Conservation (phyloP, 1,140 invertebrate genomes). For the Drosophila parvula region DNA sequence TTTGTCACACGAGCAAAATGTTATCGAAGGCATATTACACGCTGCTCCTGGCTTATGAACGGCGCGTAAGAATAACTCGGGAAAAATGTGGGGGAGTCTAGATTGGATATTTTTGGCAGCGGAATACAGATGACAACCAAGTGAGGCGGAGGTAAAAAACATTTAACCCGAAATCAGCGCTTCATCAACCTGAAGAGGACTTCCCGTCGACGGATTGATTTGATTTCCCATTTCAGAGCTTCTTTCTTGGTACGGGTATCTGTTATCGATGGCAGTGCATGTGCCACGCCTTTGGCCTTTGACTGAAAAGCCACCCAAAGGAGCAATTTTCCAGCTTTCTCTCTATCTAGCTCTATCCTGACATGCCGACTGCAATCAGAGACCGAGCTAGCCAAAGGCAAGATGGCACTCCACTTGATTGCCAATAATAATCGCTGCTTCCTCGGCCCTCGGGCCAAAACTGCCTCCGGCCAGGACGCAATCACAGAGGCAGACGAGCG, state of each 20-base stretch:
- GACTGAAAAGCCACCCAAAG: conserved; percentile 20
- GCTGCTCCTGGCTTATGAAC: conserved; percentile 60
- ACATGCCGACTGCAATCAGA: conserved; percentile 64
- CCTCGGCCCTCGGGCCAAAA: conserved; percentile 38
- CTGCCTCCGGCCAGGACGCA: conserved; percentile 41
- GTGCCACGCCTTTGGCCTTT: conserved; percentile 18
- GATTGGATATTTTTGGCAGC: conserved; percentile 30
- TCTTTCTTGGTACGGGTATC: not conserved
- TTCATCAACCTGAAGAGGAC: conserved; percentile 10
- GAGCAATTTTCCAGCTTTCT: conserved; percentile 53
- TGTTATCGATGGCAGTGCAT: conserved; percentile 2
- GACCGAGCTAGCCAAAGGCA: conserved; percentile 56
- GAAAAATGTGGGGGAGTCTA: not conserved
- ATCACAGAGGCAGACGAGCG: conserved; percentile 31
- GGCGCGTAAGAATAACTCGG: conserved; percentile 29
- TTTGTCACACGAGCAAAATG: conserved; percentile 77
- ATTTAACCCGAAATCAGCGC: conserved; percentile 44
- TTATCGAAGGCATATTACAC: conserved; percentile 78
- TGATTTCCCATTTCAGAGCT: conserved; percentile 30
- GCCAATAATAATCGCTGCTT: conserved; percentile 70
- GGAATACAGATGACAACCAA: conserved; percentile 17
- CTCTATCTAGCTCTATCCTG: conserved; percentile 8
- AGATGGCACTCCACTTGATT: conserved; percentile 74
- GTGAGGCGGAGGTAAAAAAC: conserved; percentile 23
- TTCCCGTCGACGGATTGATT: conserved; percentile 24